Conservation (phyloP, 2,888 invertebrate genomes). For the Cheilosia scutellata region DNA sequence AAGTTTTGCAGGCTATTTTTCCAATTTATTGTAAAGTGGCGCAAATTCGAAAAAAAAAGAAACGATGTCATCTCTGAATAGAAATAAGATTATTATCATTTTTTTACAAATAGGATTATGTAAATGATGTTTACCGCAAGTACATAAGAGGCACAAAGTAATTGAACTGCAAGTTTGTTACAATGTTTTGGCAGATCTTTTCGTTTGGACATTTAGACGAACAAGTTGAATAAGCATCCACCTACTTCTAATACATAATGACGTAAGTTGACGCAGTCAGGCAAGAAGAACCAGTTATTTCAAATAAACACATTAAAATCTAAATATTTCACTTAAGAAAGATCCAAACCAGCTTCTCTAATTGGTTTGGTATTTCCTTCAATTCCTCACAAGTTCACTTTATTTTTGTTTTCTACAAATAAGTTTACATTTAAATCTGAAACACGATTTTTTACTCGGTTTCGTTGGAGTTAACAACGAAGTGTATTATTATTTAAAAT, state of each 20-base stretch:
- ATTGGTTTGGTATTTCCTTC: not conserved
- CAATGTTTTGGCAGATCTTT: not conserved
- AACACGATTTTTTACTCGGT: not conserved
- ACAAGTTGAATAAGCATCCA: no score
- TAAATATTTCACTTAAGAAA: not conserved
- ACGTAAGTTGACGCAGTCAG: not conserved
- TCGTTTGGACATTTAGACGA: no score
- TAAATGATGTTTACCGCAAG: not conserved
- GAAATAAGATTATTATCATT: not conserved
- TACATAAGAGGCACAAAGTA: not conserved
- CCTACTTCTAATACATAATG: no score
- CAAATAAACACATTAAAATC: not conserved
- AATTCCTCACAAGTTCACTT: not conserved
- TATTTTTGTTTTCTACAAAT: not conserved
- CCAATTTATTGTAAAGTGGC: not conserved
- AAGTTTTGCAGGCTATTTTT: not conserved
- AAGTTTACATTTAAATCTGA: not conserved
- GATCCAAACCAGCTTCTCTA: not conserved
- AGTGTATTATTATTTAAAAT: not conserved
- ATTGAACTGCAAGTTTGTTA: not conserved
- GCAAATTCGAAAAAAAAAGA: not conserved
- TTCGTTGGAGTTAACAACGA: not conserved
- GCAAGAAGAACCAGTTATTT: no score
- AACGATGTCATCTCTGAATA: not conserved
- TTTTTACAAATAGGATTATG: not conserved